phyloP scores from a whole-genome alignment of 2,113 vertebrate genomes.

The Falcunculus frontatus region DNA sequence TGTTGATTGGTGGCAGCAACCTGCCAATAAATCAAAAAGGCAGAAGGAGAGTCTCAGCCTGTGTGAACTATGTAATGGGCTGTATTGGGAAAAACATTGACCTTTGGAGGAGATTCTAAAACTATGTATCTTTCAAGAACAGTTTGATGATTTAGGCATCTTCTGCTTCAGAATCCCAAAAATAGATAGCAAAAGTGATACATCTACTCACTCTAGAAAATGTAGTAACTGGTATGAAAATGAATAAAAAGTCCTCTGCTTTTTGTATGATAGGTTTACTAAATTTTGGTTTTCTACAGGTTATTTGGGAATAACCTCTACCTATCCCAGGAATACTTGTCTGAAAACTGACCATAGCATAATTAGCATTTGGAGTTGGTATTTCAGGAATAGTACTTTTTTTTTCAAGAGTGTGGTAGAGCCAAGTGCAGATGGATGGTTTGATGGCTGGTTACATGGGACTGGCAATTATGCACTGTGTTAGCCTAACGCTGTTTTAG shows the following conservation, averaged over 20 bases:
- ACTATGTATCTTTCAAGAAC: not conserved
- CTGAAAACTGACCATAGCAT: not conserved
- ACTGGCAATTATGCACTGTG: not conserved
- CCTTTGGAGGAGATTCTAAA: not conserved
- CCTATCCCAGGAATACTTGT: not conserved
- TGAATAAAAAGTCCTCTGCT: not conserved
- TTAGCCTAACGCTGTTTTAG: not conserved
- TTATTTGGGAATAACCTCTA: not conserved
- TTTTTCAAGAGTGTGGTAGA: not conserved
- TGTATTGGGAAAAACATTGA: not conserved
- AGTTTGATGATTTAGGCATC: not conserved
- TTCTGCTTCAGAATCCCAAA: not conserved
- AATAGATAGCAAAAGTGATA: not conserved
- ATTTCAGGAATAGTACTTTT: not conserved
- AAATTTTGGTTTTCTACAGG: not conserved
- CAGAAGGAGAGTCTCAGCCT: not conserved
- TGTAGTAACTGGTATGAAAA: not conserved
- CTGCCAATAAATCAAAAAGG: not conserved
- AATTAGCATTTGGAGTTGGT: not conserved
- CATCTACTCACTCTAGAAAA: not conserved
- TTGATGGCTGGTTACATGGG: not conserved
- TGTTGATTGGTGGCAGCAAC: not conserved
- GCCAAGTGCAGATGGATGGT: not conserved
- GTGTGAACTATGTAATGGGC: not conserved
- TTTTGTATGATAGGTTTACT: not conserved